Evolutionary conservation across 2,888 invertebrate species (phyloP), one percentile per base, ranked within the genome.

Genomic region (Cerceris ruficornis): DNA sequence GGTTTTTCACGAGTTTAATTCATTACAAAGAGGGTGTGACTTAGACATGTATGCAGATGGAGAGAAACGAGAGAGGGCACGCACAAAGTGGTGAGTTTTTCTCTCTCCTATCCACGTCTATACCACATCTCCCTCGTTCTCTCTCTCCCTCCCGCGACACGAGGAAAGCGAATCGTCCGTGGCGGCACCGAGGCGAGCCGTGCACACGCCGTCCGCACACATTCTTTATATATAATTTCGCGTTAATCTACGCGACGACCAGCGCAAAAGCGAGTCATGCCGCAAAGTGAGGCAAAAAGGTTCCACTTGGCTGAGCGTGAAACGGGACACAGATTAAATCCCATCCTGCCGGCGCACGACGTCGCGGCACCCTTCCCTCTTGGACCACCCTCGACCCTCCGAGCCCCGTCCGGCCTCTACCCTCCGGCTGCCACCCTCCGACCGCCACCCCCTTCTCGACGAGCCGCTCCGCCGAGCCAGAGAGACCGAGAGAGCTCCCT

Each of bases 281-380:
- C 91, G 91, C 90, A 91, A 92, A 91, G 90, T 91, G 91, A 91
- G 92, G 92, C 92, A 92, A 92, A 93, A 92, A 92, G 92, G 92
- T 93, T 93, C 92, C 91, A 93, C 93, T 93, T 92, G 91, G 92
- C 92, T 91, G 91, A 94, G 93, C 93, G 92, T 92, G 92, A 93
- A 93, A 93, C 93, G 92, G 93, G 92, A 93, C 93, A 93, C 93
- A 93, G 93, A 93, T 93, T 93, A 93, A 93, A 93, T 93, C 93
- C 93, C 92, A 93, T 93, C 92, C 92, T 91, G 86, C 84, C 81
- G 88, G 87, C 86, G 88, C 86, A 89, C 88, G 89, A 87, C 88
- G 89, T 89, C 88, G 88, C 88, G 89, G 82, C 88, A 86, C 88
- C 86, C 86, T 83, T 80, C 81, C 73, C 79, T 79, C 75, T 64